These are phyloP conservation scores for Drosophila multiciliata DNA, from an alignment of 2,888 invertebrate genomes.

Conservation along the genomic window DNA sequence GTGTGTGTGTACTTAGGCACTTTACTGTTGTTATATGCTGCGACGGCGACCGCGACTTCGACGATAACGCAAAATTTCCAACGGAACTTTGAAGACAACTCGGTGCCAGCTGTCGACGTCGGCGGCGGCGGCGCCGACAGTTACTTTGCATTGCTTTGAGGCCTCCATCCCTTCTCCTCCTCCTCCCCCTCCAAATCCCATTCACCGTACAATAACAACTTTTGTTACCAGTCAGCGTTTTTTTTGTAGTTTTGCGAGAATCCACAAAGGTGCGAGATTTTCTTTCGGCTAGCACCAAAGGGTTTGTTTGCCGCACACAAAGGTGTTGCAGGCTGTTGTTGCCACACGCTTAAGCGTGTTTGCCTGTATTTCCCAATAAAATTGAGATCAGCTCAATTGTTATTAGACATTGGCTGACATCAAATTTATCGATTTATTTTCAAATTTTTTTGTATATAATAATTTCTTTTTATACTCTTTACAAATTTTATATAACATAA, in stretches of 20 bases:
- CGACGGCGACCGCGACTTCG: background rate
- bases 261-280: background rate
- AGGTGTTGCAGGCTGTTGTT: background rate
- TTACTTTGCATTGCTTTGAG: background rate
- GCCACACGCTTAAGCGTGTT: background rate
- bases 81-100: conserved; percentile 53
- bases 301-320: background rate
- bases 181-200: background rate
- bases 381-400: background rate
- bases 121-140: background rate
- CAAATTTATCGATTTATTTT: no score
- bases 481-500: no score
- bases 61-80: conserved; percentile 36
- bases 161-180: background rate
- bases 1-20: conserved; percentile 8
- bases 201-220: no score
- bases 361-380: background rate
- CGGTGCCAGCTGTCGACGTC: conserved; percentile 26
- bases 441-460: no score
- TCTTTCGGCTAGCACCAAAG: background rate
- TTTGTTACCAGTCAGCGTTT: background rate
- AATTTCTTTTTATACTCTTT: no score
- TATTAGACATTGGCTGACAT: background rate
- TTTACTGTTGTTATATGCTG: conserved; percentile 25
- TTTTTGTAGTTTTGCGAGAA: background rate